These are phyloP conservation scores for Eupsittula cactorum DNA, from an alignment of 2,113 vertebrate genomes.

Conservation along the genomic window DNA sequence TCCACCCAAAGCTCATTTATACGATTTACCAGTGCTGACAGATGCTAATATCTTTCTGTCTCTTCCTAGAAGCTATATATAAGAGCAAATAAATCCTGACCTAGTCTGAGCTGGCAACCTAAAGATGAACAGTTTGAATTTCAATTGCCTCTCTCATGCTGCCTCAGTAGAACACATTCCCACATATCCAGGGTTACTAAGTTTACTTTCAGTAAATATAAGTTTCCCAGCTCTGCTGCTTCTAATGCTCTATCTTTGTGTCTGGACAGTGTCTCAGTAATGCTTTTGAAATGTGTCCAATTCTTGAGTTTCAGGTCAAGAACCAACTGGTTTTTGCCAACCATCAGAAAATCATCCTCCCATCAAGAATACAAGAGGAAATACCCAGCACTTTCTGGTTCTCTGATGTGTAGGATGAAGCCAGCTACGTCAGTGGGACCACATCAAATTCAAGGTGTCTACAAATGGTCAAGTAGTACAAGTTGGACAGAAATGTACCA, in stretches of 20 bases:
- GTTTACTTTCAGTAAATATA: neutral
- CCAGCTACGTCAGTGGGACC: neutral
- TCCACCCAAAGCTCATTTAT: neutral
- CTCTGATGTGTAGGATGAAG: neutral
- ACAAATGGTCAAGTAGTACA: neutral
- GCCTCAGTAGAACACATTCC: neutral
- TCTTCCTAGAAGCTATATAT: neutral
- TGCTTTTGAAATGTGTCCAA: neutral
- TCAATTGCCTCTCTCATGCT: neutral
- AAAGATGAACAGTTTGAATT: neutral
- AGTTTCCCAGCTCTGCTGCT: neutral
- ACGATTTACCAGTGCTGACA: neutral
- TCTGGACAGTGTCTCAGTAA: neutral
- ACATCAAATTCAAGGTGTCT: neutral
- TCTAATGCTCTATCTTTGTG: neutral
- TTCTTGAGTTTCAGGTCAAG: neutral
- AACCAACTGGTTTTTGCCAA: neutral
- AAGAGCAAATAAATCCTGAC: neutral
- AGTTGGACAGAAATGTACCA: neutral
- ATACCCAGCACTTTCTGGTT: neutral
- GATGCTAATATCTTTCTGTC: neutral
- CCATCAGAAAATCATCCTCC: neutral
- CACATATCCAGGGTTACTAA: neutral
- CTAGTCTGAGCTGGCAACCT: neutral
- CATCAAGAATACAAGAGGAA: neutral